Evolutionary conservation across 2,888 invertebrate species (phyloP), one percentile per base, ranked within the genome.

Genomic region (Tipula unca): DNA sequence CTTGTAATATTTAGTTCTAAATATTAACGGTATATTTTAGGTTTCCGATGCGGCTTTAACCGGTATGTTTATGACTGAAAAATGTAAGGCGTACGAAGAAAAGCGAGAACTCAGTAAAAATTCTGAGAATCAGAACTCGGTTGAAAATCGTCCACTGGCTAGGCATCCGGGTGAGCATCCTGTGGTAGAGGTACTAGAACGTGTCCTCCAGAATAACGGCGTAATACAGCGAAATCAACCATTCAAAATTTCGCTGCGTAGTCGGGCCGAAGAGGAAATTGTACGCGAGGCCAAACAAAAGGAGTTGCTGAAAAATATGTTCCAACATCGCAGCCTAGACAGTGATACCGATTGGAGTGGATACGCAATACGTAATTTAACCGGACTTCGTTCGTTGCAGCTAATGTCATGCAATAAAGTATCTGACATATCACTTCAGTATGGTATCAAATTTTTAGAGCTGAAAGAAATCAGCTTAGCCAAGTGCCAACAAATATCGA

Each of bases 21-120:
- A 85, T 48, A 54, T 84, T 84, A n/a, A 69, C 20, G 4, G 25
- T 86, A 39, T 29, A 6, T 86, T 85, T 54, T 48, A 90, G 90
- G 87, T 91, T 36, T 94, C 94, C 10, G 95, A 96, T 90, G 93
- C 93, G 36, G 95, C 95, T 0, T 90, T 96, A 17, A 94, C 95
- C 20, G 94, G 94, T 32, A 94, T 94, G 92, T 92, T 92, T 5
- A 92, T 92, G 88, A 89, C 91, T 10, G 90, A 91, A 87, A 87
- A 89, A 35, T 89, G 90, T 86, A 88, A 88, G 54, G 88, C 89
- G 29, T 89, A 86, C 85, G 36, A 69, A 85, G 88, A 88, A 1
- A 85, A 88, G 32, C 85, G 86, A 36, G 86, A 87, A 29, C 85
- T 87, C 14, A 84, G 35, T 89, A 5, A 87, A 86, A 85, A 86